These are phyloP conservation scores for Ceyx erithaca DNA, from an alignment of 2,797 vertebrate genomes.

Conservation along the genomic window DNA sequence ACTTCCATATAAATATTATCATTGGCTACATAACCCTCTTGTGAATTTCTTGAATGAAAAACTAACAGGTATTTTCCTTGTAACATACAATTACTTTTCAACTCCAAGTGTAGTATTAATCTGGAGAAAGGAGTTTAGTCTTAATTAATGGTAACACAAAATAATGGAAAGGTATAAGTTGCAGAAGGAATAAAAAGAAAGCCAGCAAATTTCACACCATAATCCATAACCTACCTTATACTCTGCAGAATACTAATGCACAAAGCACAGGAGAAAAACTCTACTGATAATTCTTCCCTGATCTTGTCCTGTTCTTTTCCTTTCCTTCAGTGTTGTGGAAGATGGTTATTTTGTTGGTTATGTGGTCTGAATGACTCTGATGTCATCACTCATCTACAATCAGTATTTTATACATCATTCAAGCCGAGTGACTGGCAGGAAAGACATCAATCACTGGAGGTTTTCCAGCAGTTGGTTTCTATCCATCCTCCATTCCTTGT, in stretches of 20 bases:
- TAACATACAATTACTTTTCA: background rate
- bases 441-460: background rate
- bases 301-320: too few species aligned
- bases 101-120: background rate
- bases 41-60: background rate
- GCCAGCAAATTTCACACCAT: background rate
- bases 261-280: background rate
- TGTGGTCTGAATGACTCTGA: background rate
- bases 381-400: rapidly evolving
- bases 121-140: background rate
- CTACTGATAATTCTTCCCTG: background rate
- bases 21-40: background rate
- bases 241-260: background rate
- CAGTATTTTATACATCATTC: background rate
- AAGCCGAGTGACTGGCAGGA: background rate
- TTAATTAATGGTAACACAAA: background rate
- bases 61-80: background rate
- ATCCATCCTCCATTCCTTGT: background rate
- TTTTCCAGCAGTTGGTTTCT: background rate
- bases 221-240: background rate
- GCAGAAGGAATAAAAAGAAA: background rate
- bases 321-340: background rate
- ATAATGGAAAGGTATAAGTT: background rate
- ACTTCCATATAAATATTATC: background rate
- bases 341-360: background rate